Evolutionary conservation across 2,113 vertebrate genomes (phyloP).

Genomic region (Saimiri boliviensis): DNA sequence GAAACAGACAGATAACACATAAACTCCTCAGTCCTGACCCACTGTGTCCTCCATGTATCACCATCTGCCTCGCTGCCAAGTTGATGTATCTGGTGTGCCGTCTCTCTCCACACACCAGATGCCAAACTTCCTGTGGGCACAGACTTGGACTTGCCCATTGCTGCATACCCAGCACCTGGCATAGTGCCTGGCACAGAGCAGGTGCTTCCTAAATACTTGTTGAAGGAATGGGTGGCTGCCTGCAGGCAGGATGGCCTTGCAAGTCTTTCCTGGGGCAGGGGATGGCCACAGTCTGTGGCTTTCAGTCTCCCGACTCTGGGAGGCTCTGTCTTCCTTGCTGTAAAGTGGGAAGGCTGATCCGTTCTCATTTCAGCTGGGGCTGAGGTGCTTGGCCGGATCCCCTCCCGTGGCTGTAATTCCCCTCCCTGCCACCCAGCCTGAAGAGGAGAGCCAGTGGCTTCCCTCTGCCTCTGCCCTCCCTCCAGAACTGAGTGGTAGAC

Average conservation of each 20-base stretch:
- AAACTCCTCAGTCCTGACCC: background rate
- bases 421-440: no score
- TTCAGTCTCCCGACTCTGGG: background rate
- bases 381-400: background rate
- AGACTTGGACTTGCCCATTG: background rate
- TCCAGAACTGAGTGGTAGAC: background rate
- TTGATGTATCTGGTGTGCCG: no score
- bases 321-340: background rate
- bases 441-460: background rate
- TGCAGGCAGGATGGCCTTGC: background rate
- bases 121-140: rapidly evolving
- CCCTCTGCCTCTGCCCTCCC: no score
- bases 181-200: background rate
- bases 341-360: rapidly evolving
- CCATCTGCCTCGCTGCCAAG: rapidly evolving
- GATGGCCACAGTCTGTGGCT: background rate
- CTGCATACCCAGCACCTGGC: background rate
- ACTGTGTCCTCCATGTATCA: rapidly evolving
- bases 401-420: no score
- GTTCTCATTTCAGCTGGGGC: no score
- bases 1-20: rapidly evolving
- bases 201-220: background rate
- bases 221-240: no score
- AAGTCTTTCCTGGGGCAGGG: background rate
- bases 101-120: background rate